Conservation (phyloP, 2,888 invertebrate species). For the Alitta virens region DNA sequence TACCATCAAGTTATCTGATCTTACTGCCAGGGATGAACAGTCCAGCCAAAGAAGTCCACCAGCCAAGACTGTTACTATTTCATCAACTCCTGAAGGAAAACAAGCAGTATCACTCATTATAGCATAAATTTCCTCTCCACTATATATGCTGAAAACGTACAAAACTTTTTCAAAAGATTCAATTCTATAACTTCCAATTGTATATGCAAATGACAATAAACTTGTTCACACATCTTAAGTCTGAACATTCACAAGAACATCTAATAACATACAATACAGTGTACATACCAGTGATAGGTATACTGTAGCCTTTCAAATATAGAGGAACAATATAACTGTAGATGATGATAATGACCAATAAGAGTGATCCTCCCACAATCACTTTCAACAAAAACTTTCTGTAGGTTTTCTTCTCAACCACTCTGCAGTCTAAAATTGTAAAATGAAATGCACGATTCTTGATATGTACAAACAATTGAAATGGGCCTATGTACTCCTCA, state of each 20-base stretch:
- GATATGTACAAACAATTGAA: too few relatives aligned
- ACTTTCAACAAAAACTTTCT: neutral
- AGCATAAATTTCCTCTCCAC: too few relatives aligned
- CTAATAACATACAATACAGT: neutral
- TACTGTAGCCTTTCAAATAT: neutral
- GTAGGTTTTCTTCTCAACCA: too few relatives aligned
- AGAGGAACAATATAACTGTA: conserved; percentile 1
- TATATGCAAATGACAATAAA: too few relatives aligned
- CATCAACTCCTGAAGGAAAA: conserved; percentile 7
- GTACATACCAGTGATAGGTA: conserved; percentile 1
- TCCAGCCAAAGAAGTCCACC: conserved; percentile 13
- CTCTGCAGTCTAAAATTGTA: too few relatives aligned
- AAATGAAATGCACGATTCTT: too few relatives aligned
- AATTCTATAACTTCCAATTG: too few relatives aligned
- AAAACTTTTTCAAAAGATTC: too few relatives aligned
- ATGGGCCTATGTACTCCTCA: too few relatives aligned
- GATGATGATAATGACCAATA: neutral
- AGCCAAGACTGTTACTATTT: conserved; percentile 10
- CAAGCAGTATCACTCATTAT: neutral
- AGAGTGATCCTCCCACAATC: neutral
- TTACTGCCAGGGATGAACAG: neutral
- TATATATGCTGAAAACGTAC: too few relatives aligned
- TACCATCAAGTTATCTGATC: conserved; percentile 1
- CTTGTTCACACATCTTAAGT: neutral
- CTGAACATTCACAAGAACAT: neutral